Evolutionary conservation across 2,888 invertebrate species (phyloP), one percentile per base, ranked within the genome.

Genomic region (Lordiphosa fenestrarum): DNA sequence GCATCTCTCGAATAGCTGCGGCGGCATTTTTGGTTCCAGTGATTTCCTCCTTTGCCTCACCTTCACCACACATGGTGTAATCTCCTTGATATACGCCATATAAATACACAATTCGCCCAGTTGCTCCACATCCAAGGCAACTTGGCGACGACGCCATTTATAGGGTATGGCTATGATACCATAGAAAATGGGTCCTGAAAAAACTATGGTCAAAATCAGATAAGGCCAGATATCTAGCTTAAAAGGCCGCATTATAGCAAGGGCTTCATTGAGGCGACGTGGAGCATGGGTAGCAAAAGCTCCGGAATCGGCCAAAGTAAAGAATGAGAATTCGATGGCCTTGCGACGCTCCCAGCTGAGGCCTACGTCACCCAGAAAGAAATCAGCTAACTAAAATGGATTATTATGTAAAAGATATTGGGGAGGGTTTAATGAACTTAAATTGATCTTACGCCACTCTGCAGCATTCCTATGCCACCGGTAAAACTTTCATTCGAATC

Each of bases 221-320:
- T 93, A 91, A 0, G 94, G 94, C 95, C 94, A 95, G 0, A 95
- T 94, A 89, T 94, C 92, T 91, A 92, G 93, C 56, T 92, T 92
- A 78, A 95, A 95, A 0, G 95, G 94, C 47, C 94, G 90, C 64
- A 95, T 91, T 15, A 95, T 91, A 7, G 94, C 94, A 13, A 94
- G 82, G 0, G 94, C 94, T 84, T 95, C 94, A 71, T 94, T 95
- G 0, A 95, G 89, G 56, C 92, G 92, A 0, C 93, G 92, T 0
- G 95, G 94, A 0, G 94, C 93, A 71, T 94, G 94, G 0, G 94
- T 95, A 1, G 94, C 91, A 81, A 95, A 95, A 0, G 94, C 94
- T 0, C 94, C 94, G 13, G 94, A 94, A 80, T 95, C 95, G 0
- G 94, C 94, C 37, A 95, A 88, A 0, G 94, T 95, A 53, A 94